Base-by-base conservation (phyloP, 1,140 invertebrate species). In the Ericerus pela region DNA sequence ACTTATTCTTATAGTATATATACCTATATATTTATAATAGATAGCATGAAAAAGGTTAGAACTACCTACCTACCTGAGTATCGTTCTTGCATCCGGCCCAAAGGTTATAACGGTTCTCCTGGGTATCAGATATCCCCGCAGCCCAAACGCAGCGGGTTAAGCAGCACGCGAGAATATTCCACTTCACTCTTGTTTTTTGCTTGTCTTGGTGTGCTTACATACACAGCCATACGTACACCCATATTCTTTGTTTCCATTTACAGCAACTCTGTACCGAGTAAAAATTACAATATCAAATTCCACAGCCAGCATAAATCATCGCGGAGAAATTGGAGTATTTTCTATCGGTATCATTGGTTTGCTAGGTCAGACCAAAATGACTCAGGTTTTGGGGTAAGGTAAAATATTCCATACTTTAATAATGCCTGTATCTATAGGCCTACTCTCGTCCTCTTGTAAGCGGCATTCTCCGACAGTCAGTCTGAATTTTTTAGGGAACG, bases 241-340 rank as follows among this genome's bases (percentile, higher is more conserved):
- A 24, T 5, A 47, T 22, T 47, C 26, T 5, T n/a, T n/a, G n/a
- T n/a, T n/a, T 31, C 24, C 4, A 53, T 57, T 73, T 72, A 36
- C 68, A 86, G 84, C 75, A 53, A 76, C 75, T 8, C 84, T 90
- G 65, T 88, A 88, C 60, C 76, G 78, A 63, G 72, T 89, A 1
- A 79, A 75, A 0, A 72, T 88, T 29, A 79, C 78, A 31, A 79
- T 88, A 27, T 85, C 85, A 0, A 79, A 79, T 55, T 80, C 81
- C 1, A 70, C 76, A 16, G 79, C 81, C 61, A 87, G 84, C 63
- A 64, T 74, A 47, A 67, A 73, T 16, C 81, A 88, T 62, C 84
- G 84, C 1, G 84, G 85, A 0, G 85, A 89, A 65, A 76, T 87
- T 0, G 85, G 87, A 1, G 77, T 75, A 57, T 75, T 86, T 43